phyloP scores from a whole-genome alignment of 1,140 invertebrate genomes.

The Drosophila albomicans region DNA sequence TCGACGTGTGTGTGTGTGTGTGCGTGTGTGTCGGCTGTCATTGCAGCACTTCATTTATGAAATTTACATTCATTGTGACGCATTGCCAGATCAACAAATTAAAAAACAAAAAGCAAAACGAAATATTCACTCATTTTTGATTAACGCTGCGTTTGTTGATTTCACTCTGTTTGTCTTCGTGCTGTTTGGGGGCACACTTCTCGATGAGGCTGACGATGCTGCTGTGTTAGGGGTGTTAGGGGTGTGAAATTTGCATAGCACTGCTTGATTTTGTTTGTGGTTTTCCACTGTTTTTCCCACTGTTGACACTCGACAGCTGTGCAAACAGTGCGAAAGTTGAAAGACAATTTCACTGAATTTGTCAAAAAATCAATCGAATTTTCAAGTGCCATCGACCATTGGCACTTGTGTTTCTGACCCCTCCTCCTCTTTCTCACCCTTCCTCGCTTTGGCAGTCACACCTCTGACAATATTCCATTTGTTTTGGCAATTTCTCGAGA shows the following conservation, averaged over 20 bases:
- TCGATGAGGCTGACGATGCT: neutral
- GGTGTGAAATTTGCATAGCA: constrained; percentile 41
- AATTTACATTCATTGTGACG: constrained; percentile 73
- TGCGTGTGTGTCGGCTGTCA: constrained; percentile 39
- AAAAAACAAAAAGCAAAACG: constrained; percentile 25
- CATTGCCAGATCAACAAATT: constrained; percentile 60
- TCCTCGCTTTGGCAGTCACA: constrained; percentile 17
- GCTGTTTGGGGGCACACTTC: constrained; percentile 2
- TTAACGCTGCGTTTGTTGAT: constrained; percentile 55
- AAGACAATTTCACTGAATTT: constrained; percentile 38
- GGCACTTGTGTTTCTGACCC: no score
- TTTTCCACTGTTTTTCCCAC: constrained; percentile 17
- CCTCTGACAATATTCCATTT: constrained; percentile 31
- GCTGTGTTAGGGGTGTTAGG: neutral
- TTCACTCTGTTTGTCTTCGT: constrained; percentile 33
- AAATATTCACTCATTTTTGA: constrained; percentile 56
- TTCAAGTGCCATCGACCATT: constrained; percentile 24
- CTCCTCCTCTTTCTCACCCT: neutral
- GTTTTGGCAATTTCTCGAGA: constrained; percentile 30
- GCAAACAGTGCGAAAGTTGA: constrained; percentile 27
- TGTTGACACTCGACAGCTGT: constrained; percentile 46
- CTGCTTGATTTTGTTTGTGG: constrained; percentile 48
- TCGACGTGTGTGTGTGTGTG: neutral
- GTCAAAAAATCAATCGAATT: constrained; percentile 35
- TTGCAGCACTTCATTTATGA: constrained; percentile 69